These are phyloP conservation scores for Apotomis capreana DNA, from an alignment of 2,888 invertebrate species.

Conservation along the genomic window DNA sequence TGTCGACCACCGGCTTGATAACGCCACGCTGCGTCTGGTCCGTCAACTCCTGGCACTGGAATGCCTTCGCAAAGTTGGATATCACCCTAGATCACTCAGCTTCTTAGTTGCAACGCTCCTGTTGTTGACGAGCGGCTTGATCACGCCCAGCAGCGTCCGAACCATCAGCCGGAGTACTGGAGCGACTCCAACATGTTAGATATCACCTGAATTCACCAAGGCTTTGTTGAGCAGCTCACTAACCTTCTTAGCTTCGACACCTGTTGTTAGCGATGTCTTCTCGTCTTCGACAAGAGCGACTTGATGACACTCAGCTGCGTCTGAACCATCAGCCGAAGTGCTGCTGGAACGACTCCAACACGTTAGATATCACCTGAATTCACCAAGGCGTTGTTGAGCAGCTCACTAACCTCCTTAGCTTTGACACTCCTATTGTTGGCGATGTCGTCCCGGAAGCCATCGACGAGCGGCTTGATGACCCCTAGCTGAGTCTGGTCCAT, in stretches of 20 bases:
- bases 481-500: conserved; percentile 65
- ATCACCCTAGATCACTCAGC: conserved; percentile 64
- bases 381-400: conserved; percentile 72
- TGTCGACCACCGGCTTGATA: conserved; percentile 61
- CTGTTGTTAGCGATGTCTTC: conserved; percentile 62
- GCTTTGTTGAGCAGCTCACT: conserved; percentile 67
- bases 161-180: conserved; percentile 68
- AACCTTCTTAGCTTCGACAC: conserved; percentile 66
- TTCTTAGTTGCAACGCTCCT: conserved; percentile 65
- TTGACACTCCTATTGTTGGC: conserved; percentile 61
- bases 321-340: conserved; percentile 66
- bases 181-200: conserved; percentile 59
- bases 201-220: conserved; percentile 71
- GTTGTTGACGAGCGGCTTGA: conserved; percentile 61
- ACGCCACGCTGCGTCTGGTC: conserved; percentile 63
- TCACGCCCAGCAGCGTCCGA: conserved; percentile 60
- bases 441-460: conserved; percentile 62
- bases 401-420: conserved; percentile 63
- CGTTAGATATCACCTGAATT: conserved; percentile 68
- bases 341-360: conserved; percentile 64
- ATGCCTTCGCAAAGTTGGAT: conserved; percentile 57
- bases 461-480: conserved; percentile 59
- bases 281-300: conserved; percentile 61
- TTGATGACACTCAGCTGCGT: conserved; percentile 62
- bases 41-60: conserved; percentile 67